These are phyloP conservation scores for Psephotus haematonotus DNA, from an alignment of 2,113 vertebrate species.

Conservation along the genomic window DNA sequence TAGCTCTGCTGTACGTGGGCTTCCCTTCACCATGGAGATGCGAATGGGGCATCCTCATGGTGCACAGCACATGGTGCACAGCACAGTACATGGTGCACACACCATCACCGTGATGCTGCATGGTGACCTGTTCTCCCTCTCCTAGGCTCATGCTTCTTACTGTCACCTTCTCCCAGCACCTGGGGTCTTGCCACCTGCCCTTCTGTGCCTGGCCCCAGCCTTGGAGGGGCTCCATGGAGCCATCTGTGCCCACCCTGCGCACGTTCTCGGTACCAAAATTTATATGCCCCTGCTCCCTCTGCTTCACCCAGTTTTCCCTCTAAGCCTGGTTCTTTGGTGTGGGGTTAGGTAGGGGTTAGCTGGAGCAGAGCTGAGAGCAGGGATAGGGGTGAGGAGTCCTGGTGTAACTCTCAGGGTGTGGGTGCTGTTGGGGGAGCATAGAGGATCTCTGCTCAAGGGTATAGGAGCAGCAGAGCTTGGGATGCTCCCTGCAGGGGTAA, in stretches of 20 bases:
- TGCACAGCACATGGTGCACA: fast-evolving
- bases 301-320: background rate
- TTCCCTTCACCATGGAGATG: background rate
- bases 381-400: background rate
- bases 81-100: no score
- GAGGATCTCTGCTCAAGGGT: background rate
- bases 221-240: background rate
- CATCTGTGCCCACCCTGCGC: conserved; percentile 59
- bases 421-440: fast-evolving
- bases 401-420: background rate
- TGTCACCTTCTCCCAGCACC: conserved; percentile 81
- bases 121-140: background rate
- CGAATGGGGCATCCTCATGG: fast-evolving
- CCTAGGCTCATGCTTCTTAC: conserved; percentile 77
- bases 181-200: conserved; percentile 70
- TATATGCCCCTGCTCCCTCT: background rate
- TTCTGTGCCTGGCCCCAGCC: conserved; percentile 4
- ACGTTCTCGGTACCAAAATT: conserved; percentile 76
- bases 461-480: background rate
- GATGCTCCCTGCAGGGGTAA: background rate
- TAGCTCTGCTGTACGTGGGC: conserved; percentile 80
- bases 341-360: background rate
- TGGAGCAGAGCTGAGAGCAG: background rate
- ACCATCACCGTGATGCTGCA: fast-evolving
- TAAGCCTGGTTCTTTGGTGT: background rate